A percentile compares a stretch with the other conserved stretches of the same genome.
Evolutionary conservation across 2,797 vertebrate genomes (phyloP).

Genomic region (Thaleichthys pacificus): DNA sequence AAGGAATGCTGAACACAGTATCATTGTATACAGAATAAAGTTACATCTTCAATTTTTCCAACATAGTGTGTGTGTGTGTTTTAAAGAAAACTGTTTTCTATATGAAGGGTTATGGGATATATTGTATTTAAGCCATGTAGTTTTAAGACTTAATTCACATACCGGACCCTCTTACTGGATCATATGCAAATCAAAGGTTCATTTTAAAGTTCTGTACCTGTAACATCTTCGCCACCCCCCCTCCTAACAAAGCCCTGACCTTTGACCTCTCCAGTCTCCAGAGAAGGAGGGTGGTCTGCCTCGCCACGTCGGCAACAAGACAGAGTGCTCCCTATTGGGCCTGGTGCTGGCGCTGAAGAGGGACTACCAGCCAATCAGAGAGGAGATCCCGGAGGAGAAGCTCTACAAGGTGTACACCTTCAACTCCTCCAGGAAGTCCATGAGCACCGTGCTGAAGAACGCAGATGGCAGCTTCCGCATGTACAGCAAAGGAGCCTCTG

Average conservation of each 20-base stretch:
- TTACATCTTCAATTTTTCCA: no score
- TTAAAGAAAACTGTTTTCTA: background rate
- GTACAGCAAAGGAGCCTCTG: constrained; percentile 98
- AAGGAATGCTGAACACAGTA: no score
- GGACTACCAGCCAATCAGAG: constrained; percentile 91
- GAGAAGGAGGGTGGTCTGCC: constrained; percentile 96
- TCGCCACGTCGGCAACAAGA: constrained; percentile 96
- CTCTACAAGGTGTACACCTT: constrained; percentile 98
- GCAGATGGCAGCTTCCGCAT: constrained; percentile 82
- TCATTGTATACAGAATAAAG: no score
- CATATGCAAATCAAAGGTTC: background rate
- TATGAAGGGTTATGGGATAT: background rate
- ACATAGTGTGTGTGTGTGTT: background rate
- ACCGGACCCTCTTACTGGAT: no score
- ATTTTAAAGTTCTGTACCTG: background rate
- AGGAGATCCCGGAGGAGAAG: constrained; percentile 91
- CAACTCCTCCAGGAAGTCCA: constrained; percentile 95
- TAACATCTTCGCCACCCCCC: background rate
- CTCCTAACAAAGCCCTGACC: background rate
- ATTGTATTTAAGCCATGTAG: no score
- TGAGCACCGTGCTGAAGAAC: constrained; percentile 92
- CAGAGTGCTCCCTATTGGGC: constrained; percentile 91
- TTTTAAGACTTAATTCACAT: no score
- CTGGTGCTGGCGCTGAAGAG: constrained; percentile 88
- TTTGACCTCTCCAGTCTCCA: constrained; percentile 74